Base-by-base conservation (phyloP, 2,113 vertebrate genomes). In the Hiodon alosoides region DNA sequence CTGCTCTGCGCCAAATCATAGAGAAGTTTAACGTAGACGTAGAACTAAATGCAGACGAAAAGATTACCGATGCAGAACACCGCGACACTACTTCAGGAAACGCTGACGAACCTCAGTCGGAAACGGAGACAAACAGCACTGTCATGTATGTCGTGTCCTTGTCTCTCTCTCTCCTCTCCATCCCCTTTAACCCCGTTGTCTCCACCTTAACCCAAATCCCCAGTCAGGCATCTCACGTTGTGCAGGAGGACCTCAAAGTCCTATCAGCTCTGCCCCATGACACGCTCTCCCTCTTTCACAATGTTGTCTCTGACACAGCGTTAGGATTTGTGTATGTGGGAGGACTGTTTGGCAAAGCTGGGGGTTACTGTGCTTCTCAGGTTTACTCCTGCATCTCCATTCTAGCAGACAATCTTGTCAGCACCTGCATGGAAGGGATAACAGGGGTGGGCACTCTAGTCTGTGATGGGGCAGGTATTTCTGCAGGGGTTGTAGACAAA, bases 211-310 rank as follows among this genome's bases (percentile, higher is more conserved):
- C 81, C 13, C 75, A 83, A 17, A 58, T 92, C 31, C 90, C 89
- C 57, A 87, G 74, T 76, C 81, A 91, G 86, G 77, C 90, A 13
- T 68, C 65, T 0, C 88, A 90, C 1, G 69, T 92, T 70, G 74
- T 91, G 48, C 85, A 86, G 70, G 88, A 92, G 66, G 90, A 92
- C 46, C 67, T 89, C 2, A 80, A 79, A 7, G 85, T 90, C 68
- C 84, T 92, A 11, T 75, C 78, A 2, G 55, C 83, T 0, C 57
- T 92, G 14, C 90, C 90, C 7, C 80, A 78, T 47, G 84, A 90
- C 14, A 84, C 81, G 31, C 74, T 75, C 74, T 77, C 78, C 13
- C 17, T 92, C 14, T 4, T 89, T 62, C 76, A 87, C 72, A 87
- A 89, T 46, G 4, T 92, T 73, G 77, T 75, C 11, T 88, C 85